Percentiles rank a stretch among this genome's conserved stretches.
These are phyloP conservation scores for Dione vanillae DNA, from an alignment of 2,888 invertebrate genomes.

Conservation along the genomic window DNA sequence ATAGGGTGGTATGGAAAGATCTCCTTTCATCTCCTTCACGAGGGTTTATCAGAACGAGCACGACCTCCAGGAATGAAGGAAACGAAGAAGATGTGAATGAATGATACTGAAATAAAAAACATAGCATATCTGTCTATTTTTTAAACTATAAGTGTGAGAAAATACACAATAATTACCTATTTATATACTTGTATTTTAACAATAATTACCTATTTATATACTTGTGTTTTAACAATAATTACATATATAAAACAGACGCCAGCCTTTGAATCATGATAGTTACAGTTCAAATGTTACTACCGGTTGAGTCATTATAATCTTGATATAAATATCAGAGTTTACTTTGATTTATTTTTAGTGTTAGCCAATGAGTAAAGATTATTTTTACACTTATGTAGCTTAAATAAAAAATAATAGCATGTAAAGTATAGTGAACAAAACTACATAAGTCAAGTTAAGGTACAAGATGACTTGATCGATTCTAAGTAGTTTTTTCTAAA, in stretches of 20 bases:
- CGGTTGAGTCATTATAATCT: conserved; percentile 32
- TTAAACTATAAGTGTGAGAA: conserved; percentile 16
- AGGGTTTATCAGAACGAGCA: too few relatives aligned
- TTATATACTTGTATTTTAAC: conserved; percentile 10
- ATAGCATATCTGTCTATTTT: too few relatives aligned
- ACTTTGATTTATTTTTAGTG: neutral
- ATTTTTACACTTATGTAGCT: neutral
- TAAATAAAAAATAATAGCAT: too few relatives aligned
- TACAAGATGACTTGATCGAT: too few relatives aligned
- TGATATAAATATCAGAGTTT: neutral
- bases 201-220: conserved; percentile 12
- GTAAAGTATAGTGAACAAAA: too few relatives aligned
- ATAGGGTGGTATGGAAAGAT: too few relatives aligned
- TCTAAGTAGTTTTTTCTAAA: neutral
- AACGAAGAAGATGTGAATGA: too few relatives aligned
- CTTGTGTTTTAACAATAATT: conserved; percentile 14
- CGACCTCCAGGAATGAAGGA: too few relatives aligned
- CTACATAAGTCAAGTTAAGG: too few relatives aligned
- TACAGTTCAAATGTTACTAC: conserved; percentile 17
- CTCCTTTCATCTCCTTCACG: too few relatives aligned
- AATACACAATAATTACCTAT: neutral
- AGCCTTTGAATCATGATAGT: conserved; percentile 9
- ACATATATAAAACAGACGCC: conserved; percentile 7
- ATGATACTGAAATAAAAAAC: too few relatives aligned
- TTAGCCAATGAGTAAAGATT: neutral